Evolutionary conservation across 2,797 vertebrate species (phyloP), one percentile per base, ranked within the genome.

Genomic region (Chanos chanos): DNA sequence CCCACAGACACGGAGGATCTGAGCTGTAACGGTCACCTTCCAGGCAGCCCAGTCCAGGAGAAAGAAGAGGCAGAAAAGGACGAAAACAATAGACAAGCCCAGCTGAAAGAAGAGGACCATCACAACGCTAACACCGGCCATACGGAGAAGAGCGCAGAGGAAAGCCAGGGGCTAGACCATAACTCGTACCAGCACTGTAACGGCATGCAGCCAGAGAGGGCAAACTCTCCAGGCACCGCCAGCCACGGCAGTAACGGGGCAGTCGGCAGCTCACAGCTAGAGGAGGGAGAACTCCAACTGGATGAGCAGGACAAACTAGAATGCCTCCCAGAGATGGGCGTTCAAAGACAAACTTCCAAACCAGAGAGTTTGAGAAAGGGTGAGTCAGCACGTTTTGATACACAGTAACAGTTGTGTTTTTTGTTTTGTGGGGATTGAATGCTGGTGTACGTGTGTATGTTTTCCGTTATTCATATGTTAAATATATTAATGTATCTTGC

Each of bases 11-110:
- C 65, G 39, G 70, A 70, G 66, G 89, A 94, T 73, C 73, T 94
- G 37, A 96, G 93, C 81, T 95, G 93, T 81, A 98, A 97, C 1
- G 94, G 94, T 57, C 85, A 89, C 68, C 43, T 81, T 40, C 40
- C 66, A 64, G 74, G 65, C 4, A 74, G 80, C 34, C 78, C 79
- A 15, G 77, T 81, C 4, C 69, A 76, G 76, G 73, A 22, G 2
- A 83, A 85, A 1, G 74, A 82, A 51, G 87, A 89, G 43, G 85
- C 93, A 78, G 80, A 85, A 74, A 73, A 86, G 81, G 61, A 60
- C 34, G 60, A 25, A 59, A 63, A 80, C 45, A 72, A 77, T 57
- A 66, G 49, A 33, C 63, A 65, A 50, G 69, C 66, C 4, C 73
- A 72, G 44, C 77, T 78, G 77, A 82, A 70, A 43, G 81, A 83